These are phyloP conservation scores for Spialia ferax DNA, from an alignment of 2,888 invertebrate species.

Conservation along the genomic window DNA sequence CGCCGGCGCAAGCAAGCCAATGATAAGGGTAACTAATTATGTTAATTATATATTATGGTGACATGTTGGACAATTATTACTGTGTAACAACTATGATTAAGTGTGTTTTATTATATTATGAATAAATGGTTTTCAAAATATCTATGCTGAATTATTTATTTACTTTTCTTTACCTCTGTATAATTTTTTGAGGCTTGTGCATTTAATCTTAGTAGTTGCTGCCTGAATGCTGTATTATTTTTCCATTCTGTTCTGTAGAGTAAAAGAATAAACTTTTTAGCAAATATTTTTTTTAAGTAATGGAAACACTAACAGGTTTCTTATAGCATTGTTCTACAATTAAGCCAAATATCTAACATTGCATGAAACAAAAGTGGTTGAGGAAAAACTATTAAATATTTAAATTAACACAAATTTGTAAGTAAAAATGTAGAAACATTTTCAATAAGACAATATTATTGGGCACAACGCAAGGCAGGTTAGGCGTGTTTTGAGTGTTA, in stretches of 20 bases:
- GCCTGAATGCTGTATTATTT: conserved; percentile 8
- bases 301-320: not conserved
- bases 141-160: conserved; percentile 71
- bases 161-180: conserved; percentile 51
- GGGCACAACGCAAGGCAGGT: too few species aligned
- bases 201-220: conserved; percentile 1
- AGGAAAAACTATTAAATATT: not conserved
- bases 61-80: conserved; percentile 62
- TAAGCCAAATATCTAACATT: not conserved
- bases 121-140: conserved; percentile 78
- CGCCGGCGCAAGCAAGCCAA: conserved; percentile 73
- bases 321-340: too few species aligned
- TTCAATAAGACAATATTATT: too few species aligned
- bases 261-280: not conserved
- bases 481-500: too few species aligned
- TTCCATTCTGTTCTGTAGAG: not conserved
- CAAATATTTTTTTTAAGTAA: not conserved
- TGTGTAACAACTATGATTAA: conserved; percentile 68
- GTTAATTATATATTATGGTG: conserved; percentile 60
- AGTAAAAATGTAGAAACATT: too few species aligned
- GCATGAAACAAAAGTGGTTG: not conserved
- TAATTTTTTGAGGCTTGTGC: conserved; percentile 4
- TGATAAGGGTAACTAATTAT: conserved; percentile 80
- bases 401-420: too few species aligned
- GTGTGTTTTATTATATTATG: conserved; percentile 68